A percentile compares a stretch with the other conserved stretches of the same genome.
These are phyloP conservation scores for Arion vulgaris DNA, from an alignment of 1,140 invertebrate genomes.

Conservation along the genomic window DNA sequence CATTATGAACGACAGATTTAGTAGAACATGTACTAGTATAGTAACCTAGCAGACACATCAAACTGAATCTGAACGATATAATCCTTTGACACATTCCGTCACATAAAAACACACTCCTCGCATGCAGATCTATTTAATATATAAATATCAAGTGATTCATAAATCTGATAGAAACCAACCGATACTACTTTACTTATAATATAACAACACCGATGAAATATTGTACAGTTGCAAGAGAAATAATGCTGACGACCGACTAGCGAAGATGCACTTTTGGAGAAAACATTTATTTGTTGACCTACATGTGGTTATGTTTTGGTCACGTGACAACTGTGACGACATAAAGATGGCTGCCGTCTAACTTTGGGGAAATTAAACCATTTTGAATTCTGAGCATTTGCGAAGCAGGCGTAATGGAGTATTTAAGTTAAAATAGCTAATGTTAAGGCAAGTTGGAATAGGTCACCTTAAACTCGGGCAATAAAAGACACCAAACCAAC, in stretches of 20 bases:
- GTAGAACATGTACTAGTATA: neutral
- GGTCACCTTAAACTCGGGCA: neutral
- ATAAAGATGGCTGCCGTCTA: conserved; percentile 45
- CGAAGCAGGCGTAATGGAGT: neutral
- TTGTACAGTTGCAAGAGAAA: neutral
- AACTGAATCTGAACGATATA: no score
- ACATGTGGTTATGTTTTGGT: conserved; percentile 48
- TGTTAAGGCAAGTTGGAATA: neutral
- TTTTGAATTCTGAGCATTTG: neutral
- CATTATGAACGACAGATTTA: neutral
- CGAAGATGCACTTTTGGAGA: neutral
- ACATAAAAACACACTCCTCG: no score
- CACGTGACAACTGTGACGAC: conserved; percentile 49
- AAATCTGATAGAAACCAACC: neutral
- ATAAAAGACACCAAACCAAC: neutral
- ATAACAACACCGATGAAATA: neutral
- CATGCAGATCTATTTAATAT: neutral
- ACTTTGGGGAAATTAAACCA: conserved; percentile 2
- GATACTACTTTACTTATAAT: no score
- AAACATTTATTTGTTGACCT: conserved; percentile 27
- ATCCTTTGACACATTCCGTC: neutral
- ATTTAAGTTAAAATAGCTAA: neutral
- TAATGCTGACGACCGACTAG: neutral
- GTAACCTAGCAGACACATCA: neutral
- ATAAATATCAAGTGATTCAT: neutral